Base-by-base conservation (phyloP, 1,140 invertebrate genomes). In the Atta colombica region DNA sequence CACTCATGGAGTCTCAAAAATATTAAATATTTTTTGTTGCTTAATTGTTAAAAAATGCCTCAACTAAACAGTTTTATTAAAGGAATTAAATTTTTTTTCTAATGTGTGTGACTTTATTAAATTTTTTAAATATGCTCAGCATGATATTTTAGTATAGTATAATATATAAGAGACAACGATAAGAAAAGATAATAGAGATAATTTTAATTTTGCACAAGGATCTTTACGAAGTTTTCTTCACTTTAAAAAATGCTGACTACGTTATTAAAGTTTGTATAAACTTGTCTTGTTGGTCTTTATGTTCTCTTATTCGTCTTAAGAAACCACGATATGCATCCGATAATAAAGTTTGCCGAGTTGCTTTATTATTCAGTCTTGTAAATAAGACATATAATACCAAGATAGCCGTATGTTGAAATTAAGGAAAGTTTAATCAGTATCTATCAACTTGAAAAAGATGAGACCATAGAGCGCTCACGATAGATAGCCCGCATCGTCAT, bases 381-480 rank as follows among this genome's bases (percentile, higher is more conserved):
- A 72, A 75, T 75, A 75, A 51, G 14, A 51, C 25, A 18, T 25
- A 53, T 31, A 69, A 75, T 39, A 45, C 35, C 39, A 10, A 60
- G n/a, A 74, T 60, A 45, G 35, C 14, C 45, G 31, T 61, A 49
- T 60, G 28, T 84, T 18, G 31, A 84, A 74, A 84, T 84, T 84
- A 61, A 61, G 25, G 69, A 6, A 84, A 84, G 80, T 84, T 84
- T 84, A 84, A 84, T 84, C 80, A 74, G 66, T n/a, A 45, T 31
- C 53, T 45, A 45, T 45, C 0, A 31, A 12, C 31, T 55, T 18
- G 49, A 84, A 35, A 63, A 51, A 75, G 80, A 75, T 7, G 55
- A 63, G n/a, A 35, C 25, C 35, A 14, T 5, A 25, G 18, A 31
- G 6, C 53, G 39, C 10, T 39, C 55, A n/a, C 16, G 45, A 31